Evolutionary conservation across 2,113 vertebrate genomes (phyloP).

Genomic region (Ctenomys sociabilis): DNA sequence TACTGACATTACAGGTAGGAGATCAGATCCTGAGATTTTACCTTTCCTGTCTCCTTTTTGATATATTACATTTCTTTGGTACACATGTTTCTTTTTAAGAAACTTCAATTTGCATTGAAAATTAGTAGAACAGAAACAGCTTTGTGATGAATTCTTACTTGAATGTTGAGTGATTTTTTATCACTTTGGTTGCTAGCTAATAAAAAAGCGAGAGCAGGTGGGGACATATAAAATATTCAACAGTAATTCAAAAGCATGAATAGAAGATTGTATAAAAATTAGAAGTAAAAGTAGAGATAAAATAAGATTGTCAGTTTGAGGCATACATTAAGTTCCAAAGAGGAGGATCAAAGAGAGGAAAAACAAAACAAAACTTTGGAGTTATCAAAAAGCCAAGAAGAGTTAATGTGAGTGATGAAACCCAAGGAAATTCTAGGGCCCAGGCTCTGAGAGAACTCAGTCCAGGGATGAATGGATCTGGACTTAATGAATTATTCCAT

Average conservation of each 20-base stretch:
- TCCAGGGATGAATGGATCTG: background rate
- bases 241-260: background rate
- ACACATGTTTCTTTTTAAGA: background rate
- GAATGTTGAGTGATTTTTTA: background rate
- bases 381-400: background rate
- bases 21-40: background rate
- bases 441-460: background rate
- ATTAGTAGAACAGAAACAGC: background rate
- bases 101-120: background rate
- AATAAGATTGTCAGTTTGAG: background rate
- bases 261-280: background rate
- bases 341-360: accelerated
- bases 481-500: background rate
- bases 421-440: background rate
- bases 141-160: background rate
- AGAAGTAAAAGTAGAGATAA: background rate
- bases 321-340: background rate
- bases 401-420: background rate
- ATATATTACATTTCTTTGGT: background rate
- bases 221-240: background rate
- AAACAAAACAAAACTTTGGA: background rate
- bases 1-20: background rate
- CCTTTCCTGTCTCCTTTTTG: background rate
- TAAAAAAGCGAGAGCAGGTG: background rate
- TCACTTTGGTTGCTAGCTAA: background rate